A percentile compares a stretch with the other conserved stretches of the same genome.
Evolutionary conservation across 2,113 vertebrate species (phyloP).

Genomic region (Ailuropoda melanoleuca): DNA sequence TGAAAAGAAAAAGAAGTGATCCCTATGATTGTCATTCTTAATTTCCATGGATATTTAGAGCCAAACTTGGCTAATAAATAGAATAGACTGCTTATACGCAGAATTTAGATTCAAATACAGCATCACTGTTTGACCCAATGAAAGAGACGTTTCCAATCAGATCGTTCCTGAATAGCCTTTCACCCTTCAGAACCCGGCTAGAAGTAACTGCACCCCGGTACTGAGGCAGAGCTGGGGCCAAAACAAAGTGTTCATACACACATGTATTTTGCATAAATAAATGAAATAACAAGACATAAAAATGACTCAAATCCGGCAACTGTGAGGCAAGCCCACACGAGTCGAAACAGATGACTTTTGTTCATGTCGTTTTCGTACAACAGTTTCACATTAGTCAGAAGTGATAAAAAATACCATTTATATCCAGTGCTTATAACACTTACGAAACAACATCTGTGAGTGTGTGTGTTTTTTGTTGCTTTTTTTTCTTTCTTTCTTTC

Average conservation of each 20-base stretch:
- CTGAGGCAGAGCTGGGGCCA: slow-evolving; percentile 92
- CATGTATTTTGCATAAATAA: slow-evolving; percentile 99
- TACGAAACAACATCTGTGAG: slow-evolving; percentile 95
- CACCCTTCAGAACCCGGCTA: slow-evolving; percentile 86
- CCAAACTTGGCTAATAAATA: slow-evolving; percentile 97
- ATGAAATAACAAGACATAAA: slow-evolving; percentile 95
- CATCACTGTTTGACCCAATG: slow-evolving; percentile 87
- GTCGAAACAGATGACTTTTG: slow-evolving; percentile 96
- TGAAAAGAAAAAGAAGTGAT: slow-evolving; percentile 83
- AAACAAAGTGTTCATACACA: slow-evolving; percentile 97
- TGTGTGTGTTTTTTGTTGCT: slow-evolving; percentile 85
- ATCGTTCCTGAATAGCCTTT: slow-evolving; percentile 88
- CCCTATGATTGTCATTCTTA: slow-evolving; percentile 94
- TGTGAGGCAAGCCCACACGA: slow-evolving; percentile 94
- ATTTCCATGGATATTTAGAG: slow-evolving; percentile 93
- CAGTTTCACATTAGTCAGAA: slow-evolving; percentile 99
- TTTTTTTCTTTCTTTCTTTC: slow-evolving; percentile 62
- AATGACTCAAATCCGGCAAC: slow-evolving; percentile 95
- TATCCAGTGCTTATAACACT: slow-evolving; percentile 99
- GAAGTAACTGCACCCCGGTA: slow-evolving; percentile 85
- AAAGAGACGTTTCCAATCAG: slow-evolving; percentile 87
- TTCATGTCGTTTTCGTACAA: slow-evolving; percentile 95
- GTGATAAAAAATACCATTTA: slow-evolving; percentile 99
- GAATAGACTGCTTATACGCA: slow-evolving; percentile 90
- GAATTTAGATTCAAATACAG: slow-evolving; percentile 91